Conservation (phyloP, 2,797 vertebrate species). For the Sebastiscus tertius region DNA sequence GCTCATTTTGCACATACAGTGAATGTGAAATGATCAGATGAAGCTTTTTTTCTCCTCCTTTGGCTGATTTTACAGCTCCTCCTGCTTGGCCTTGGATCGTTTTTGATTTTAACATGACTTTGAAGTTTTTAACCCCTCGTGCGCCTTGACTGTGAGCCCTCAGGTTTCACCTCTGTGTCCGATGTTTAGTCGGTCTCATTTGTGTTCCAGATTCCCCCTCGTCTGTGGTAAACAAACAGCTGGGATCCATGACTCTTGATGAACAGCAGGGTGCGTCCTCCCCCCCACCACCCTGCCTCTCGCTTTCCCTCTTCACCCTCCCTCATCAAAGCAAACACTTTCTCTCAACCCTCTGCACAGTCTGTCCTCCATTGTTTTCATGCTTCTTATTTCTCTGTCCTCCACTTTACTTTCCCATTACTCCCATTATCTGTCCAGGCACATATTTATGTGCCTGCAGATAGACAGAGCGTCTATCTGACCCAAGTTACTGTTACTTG, state of each 20-base stretch:
- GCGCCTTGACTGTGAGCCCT: constrained; percentile 44
- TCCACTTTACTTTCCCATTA: constrained; percentile 1
- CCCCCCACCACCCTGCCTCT: constrained; percentile 55
- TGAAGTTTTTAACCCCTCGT: constrained; percentile 33
- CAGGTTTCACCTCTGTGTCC: constrained; percentile 46
- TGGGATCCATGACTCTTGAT: constrained; percentile 99
- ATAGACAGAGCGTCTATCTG: not conserved
- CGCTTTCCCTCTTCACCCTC: constrained; percentile 11
- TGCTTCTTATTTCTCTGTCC: constrained; percentile 17
- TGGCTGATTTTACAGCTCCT: constrained; percentile 33
- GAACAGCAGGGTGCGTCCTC: constrained; percentile 95
- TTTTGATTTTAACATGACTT: constrained; percentile 8
- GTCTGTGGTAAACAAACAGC: constrained; percentile 99
- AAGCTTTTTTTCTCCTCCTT: constrained; percentile 8
- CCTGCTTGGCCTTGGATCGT: constrained; percentile 38
- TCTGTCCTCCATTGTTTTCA: constrained; percentile 9
- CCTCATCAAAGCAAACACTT: constrained; percentile 2
- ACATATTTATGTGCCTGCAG: not conserved
- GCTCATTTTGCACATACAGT: constrained; percentile 22
- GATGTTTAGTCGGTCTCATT: constrained; percentile 90
- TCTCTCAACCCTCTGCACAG: not conserved
- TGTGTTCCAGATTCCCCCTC: constrained; percentile 99
- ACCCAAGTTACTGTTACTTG: not conserved
- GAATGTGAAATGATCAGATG: constrained; percentile 15
- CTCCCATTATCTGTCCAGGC: constrained; percentile 5